A percentile compares a stretch with the other conserved stretches of the same genome.
These are phyloP conservation scores for Sapayoa aenigma DNA, from an alignment of 2,113 vertebrate species.

Conservation along the genomic window DNA sequence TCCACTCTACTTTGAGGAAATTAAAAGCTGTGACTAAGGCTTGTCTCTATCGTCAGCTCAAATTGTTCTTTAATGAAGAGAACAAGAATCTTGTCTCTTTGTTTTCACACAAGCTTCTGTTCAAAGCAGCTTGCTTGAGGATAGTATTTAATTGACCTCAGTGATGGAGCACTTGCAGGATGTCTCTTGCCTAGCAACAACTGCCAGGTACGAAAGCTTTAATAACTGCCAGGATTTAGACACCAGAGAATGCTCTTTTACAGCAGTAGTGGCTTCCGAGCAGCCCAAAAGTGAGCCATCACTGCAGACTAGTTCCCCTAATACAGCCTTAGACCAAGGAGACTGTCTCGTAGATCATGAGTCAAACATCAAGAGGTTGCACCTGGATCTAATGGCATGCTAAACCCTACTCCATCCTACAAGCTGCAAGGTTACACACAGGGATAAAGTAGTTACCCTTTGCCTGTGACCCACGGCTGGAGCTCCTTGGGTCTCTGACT, in stretches of 20 bases:
- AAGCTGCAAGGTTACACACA: neutral
- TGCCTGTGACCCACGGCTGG: fast-evolving
- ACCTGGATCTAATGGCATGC: neutral
- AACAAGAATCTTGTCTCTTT: neutral
- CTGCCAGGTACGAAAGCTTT: neutral
- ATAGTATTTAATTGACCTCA: conserved; percentile 48
- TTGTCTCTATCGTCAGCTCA: neutral
- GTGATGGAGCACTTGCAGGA: neutral
- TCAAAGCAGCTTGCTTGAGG: conserved; percentile 38
- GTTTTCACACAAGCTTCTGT: conserved; percentile 1
- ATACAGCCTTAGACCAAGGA: neutral
- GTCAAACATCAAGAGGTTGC: neutral
- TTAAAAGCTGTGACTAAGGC: neutral
- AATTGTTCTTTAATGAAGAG: conserved; percentile 11
- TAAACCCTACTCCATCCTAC: neutral
- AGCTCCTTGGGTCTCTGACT: neutral
- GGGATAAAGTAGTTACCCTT: neutral
- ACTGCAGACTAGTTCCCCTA: neutral
- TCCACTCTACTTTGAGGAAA: neutral
- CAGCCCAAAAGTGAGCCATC: neutral
- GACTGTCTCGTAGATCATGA: neutral
- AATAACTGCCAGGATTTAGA: neutral
- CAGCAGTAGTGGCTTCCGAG: neutral
- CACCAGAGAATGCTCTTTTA: neutral
- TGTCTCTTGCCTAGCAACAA: conserved; percentile 43